Evolutionary conservation across 2,888 invertebrate species (phyloP), one percentile per base, ranked within the genome.

Genomic region (Eupithecia insigniata): DNA sequence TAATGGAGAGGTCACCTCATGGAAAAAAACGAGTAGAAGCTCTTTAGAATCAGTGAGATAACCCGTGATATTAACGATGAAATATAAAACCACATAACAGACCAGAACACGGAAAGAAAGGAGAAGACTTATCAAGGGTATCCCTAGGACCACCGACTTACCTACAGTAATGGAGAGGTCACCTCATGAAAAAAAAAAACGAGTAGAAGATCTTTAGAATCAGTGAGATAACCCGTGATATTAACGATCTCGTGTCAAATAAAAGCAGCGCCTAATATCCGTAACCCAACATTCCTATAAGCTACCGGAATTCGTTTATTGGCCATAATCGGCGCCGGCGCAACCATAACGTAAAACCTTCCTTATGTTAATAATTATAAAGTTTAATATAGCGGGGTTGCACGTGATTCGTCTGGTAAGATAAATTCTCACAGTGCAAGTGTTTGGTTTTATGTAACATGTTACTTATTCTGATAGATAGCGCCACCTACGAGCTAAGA

Each of bases 271-370:
- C 55, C 36, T 61, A 84, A 85, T 85, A 85, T 83, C 83, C 86
- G 88, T 90, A 90, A 89, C 88, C 86, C 85, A 86, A 87, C 81
- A 83, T 86, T 86, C 82, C 87, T 91, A 91, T 90, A 90, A 85
- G 87, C 93, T 93, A 93, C 93, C 92, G 93, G 93, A 91, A 93
- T 93, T 92, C 86, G 87, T 92, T 92, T 92, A 93, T 92, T 85
- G 89, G 89, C 87, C 89, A 89, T 92, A 92, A 92, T 91, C 90
- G 89, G 34, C 64, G 64, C 64, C 64, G 83, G 84, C 85, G 83
- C 92, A 58, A 28, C 28, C 4, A 51, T 28, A 14, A 18, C 18
- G 36, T 26, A 67, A 70, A 70, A 60, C 12, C 43, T n/a, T 67
- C 46, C 28, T 69, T 74, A 69, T 58, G 12, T 0, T 0, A 26